Conservation (phyloP, 2,113 vertebrate species). For the Bambusicola thoracicus region DNA sequence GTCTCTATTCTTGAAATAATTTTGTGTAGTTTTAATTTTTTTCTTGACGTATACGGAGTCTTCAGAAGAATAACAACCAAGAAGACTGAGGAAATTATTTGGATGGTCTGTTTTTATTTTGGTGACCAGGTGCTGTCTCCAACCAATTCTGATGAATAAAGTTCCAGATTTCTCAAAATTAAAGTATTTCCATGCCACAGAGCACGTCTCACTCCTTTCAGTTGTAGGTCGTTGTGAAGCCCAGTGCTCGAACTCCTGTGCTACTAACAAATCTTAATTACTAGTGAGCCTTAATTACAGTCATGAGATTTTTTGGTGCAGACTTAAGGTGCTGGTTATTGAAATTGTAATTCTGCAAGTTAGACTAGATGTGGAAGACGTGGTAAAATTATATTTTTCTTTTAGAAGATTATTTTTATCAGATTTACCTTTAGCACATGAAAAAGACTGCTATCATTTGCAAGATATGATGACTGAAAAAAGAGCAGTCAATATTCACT, state of each 20-base stretch:
- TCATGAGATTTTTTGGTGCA: neutral
- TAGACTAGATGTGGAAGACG: neutral
- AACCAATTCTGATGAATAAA: neutral
- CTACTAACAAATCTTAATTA: neutral
- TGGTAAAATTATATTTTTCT: neutral
- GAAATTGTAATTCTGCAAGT: neutral
- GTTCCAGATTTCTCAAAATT: neutral
- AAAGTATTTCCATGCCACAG: neutral
- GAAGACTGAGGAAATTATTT: neutral
- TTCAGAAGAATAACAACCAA: neutral
- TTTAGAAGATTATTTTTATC: neutral
- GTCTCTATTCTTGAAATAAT: neutral
- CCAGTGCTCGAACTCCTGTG: neutral
- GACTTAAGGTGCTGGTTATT: neutral
- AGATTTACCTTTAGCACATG: neutral
- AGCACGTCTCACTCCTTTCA: neutral
- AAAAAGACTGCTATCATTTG: neutral
- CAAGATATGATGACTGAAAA: neutral
- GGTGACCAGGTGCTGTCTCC: neutral
- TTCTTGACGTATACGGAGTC: neutral
- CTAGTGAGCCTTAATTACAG: neutral
- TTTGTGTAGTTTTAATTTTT: neutral
- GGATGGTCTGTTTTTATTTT: neutral
- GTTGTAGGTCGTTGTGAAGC: neutral
- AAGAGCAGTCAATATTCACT: neutral